A percentile compares a stretch with the other conserved stretches of the same genome.
These are phyloP conservation scores for Tetramorium alpestre DNA, from an alignment of 1,140 invertebrate genomes.

Conservation along the genomic window DNA sequence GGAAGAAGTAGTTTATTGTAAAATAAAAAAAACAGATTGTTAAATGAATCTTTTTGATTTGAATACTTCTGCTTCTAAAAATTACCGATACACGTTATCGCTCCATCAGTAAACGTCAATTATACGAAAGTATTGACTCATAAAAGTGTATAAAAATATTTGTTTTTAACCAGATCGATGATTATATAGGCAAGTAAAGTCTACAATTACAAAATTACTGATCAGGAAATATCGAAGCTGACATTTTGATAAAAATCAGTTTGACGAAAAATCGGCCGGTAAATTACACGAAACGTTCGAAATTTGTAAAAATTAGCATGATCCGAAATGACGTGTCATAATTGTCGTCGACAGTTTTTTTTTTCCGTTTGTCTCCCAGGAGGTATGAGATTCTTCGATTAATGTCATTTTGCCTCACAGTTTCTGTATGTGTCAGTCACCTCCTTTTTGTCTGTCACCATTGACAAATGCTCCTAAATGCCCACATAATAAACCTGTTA, in stretches of 20 bases:
- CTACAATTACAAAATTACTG: neutral
- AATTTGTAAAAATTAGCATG: slow-evolving; percentile 28
- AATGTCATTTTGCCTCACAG: slow-evolving; percentile 60
- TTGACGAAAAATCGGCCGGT: neutral
- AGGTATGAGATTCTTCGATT: slow-evolving; percentile 71
- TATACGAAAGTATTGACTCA: slow-evolving; percentile 24
- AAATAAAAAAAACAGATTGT: slow-evolving; percentile 3
- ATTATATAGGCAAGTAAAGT: slow-evolving; percentile 36
- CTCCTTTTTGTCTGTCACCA: slow-evolving; percentile 39
- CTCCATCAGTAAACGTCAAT: slow-evolving; percentile 3
- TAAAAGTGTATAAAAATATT: slow-evolving; percentile 59
- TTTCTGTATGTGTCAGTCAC: slow-evolving; percentile 58
- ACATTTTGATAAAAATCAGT: neutral
- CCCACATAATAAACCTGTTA: slow-evolving; percentile 62
- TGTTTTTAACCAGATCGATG: slow-evolving; percentile 53
- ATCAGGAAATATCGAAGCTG: slow-evolving; percentile 28
- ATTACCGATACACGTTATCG: neutral
- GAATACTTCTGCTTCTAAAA: neutral
- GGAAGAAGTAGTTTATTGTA: slow-evolving; percentile 63
- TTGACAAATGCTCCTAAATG: slow-evolving; percentile 73
- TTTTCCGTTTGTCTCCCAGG: slow-evolving; percentile 14
- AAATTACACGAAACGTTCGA: slow-evolving; percentile 15
- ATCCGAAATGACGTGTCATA: slow-evolving; percentile 1
- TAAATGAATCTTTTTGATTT: neutral
- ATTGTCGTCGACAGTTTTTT: slow-evolving; percentile 16